Evolutionary conservation across 2,888 invertebrate species (phyloP), one percentile per base, ranked within the genome.

Genomic region (Leucophenga maculata): DNA sequence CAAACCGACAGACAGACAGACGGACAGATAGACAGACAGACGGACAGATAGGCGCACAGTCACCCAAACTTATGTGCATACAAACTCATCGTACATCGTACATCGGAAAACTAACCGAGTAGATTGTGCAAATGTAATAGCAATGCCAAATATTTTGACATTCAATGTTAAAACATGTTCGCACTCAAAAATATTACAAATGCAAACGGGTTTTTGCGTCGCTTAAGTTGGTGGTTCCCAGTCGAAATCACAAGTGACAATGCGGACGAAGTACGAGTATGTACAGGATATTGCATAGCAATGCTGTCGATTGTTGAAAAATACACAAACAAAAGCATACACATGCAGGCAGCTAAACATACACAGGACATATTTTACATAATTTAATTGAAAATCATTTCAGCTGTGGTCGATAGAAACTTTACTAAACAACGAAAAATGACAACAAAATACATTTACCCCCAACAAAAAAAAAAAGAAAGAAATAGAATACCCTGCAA

Each of bases 381-480:
- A 64, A 64, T 64, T 64, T 64, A 64, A 64, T 64, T 64, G 62
- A 64, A 64, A 64, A 64, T 64, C 62, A 48, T 26, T 64, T 64
- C 62, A 64, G 48, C 26, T 64, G 62, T 46, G 62, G 46, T 20
- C 62, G 39, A 39, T 39, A 39, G 39, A 39, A 39, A 39, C 39
- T 39, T 39, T 39, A 11, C 39, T 39, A 8, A 6, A 39, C 39
- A 39, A 11, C 11, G 39, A 39, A 39, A 39, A 39, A 1, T 39
- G 13, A 55, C 55, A 55, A 22, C 20, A 22, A 55, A 3, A 13
- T 20, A 22, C 22, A 54, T 20, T 20, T 54, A 54, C 22, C 20
- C 18, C n/a, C n/a, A n/a, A n/a, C n/a, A n/a, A n/a, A n/a, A n/a
- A n/a, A n/a, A n/a, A n/a, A n/a, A n/a, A n/a, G n/a, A n/a, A n/a